Percentiles rank a stretch among this genome's conserved stretches.
Conservation (phyloP, 2,888 invertebrate genomes). For the Listrodromus nycthemerus region DNA sequence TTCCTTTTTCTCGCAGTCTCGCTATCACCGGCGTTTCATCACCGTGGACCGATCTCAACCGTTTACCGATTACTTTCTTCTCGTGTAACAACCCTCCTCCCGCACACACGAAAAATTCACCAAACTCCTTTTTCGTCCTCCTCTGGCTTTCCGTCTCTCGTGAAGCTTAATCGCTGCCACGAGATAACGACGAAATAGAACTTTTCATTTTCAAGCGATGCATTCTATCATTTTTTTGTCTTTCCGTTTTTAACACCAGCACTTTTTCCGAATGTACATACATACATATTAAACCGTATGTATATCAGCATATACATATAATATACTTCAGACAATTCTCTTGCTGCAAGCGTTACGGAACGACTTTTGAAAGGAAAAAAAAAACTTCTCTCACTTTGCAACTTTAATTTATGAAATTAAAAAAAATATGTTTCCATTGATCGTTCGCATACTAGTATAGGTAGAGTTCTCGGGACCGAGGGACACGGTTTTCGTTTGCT, state of each 20-base stretch:
- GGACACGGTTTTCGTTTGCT: conserved; percentile 38
- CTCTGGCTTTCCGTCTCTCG: not conserved
- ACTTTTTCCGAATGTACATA: conserved; percentile 11
- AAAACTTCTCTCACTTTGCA: conserved; percentile 47
- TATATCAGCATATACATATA: conserved; percentile 2
- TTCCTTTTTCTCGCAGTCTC: conserved; percentile 10
- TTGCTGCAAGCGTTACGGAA: conserved; percentile 17
- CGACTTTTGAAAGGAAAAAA: conserved; percentile 33
- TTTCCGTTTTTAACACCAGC: not conserved
- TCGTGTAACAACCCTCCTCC: conserved; percentile 15
- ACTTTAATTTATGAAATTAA: conserved; percentile 56
- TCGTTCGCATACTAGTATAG: conserved; percentile 56
- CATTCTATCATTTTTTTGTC: conserved; percentile 19
- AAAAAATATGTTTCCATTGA: conserved; percentile 61
- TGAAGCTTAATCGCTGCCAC: conserved; percentile 42
- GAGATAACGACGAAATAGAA: conserved; percentile 47
- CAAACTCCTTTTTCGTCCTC: conserved; percentile 4
- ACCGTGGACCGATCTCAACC: conserved; percentile 31
- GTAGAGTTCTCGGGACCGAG: conserved; percentile 32
- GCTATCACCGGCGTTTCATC: conserved; percentile 21
- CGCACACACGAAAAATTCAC: conserved; percentile 13
- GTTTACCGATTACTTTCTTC: conserved; percentile 41
- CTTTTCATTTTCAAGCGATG: conserved; percentile 50
- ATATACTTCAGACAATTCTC: conserved; percentile 14
- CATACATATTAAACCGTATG: conserved; percentile 2